A percentile compares a stretch with the other conserved stretches of the same genome.
Conservation (phyloP, 2,888 invertebrate genomes). For the Halictus ligatus region DNA sequence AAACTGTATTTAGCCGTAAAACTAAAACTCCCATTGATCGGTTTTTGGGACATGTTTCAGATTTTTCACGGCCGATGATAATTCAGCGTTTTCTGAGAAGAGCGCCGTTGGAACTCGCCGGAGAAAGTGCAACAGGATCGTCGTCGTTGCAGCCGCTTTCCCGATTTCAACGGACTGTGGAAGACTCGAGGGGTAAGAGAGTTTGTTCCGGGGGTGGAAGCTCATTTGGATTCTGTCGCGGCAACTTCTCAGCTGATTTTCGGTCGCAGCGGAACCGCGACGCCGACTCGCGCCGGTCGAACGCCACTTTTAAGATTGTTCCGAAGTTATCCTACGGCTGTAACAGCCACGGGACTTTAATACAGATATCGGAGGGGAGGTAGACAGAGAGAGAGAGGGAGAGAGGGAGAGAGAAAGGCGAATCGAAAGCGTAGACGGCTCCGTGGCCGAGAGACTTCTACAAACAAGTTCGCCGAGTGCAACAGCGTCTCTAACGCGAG, state of each 20-base stretch:
- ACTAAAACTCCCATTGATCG: neutral
- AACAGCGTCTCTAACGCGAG: constrained; percentile 4
- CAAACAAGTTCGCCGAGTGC: constrained; percentile 3
- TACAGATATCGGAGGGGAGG: neutral
- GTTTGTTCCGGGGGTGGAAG: neutral
- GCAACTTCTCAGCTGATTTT: neutral
- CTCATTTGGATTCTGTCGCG: constrained; percentile 12
- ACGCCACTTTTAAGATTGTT: constrained; percentile 11
- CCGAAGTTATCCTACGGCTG: neutral
- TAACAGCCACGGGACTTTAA: neutral
- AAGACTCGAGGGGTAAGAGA: neutral
- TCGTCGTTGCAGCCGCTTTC: neutral
- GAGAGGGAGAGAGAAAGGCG: neutral
- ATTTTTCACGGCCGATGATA: no score
- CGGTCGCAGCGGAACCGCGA: neutral
- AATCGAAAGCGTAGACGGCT: constrained; percentile 12
- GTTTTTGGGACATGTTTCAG: no score
- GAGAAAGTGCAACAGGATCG: neutral
- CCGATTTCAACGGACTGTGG: neutral
- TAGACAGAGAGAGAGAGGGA: neutral
- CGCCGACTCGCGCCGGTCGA: constrained; percentile 1
- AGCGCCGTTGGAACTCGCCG: no score
- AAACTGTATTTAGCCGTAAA: neutral
- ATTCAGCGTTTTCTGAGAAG: neutral
- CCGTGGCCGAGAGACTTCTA: constrained; percentile 4